Evolutionary conservation across 2,113 vertebrate genomes (phyloP), one percentile per base, ranked within the genome.

Genomic region (Henicopernis longicauda): DNA sequence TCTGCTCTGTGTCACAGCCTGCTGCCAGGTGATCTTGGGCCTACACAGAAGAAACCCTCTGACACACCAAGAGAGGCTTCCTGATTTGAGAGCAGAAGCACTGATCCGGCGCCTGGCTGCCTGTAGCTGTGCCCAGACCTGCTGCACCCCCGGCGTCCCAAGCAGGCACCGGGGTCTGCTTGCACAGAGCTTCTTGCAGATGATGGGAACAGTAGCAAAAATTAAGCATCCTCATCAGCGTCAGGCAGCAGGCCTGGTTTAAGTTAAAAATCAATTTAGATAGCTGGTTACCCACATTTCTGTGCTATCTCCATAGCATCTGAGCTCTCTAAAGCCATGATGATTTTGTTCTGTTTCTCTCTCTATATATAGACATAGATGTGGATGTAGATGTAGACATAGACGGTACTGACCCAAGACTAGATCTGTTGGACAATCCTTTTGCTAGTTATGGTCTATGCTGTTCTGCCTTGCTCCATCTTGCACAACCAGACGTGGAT

Each of bases 281-380:
- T 10, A 67, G 16, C 18, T 54, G 70, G 25, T 67, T 81, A 49
- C 38, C 36, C 66, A 32, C 2, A 2, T 20, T 80, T 79, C 66
- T 49, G 22, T 74, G 74, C 32, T 52, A 34, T 25, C 47, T 59
- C 49, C 61, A 12, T 8, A 62, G 47, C n/a, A 66, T 16, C 66
- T n/a, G 61, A 55, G 63, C 44, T 50, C 44, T 66, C 62, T n/a
- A 23, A 44, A 54, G 38, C 65, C 47, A 11, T 7, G 29, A 26
- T 36, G 23, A 17, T 12, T 80, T 77, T 57, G 86, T 36, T 20
- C 44, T 82, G 12, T 29, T 32, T 36, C 3, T 57, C 21, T 63
- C 61, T 49, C 11, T 57, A 0, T 52, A 2, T 16, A 4, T 2
- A 50, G 38, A 42, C 34, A 40, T 6, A 55, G n/a, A 31, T 38